A percentile compares a stretch with the other conserved stretches of the same genome.
Conservation (phyloP, 1,140 invertebrate genomes). For the Colletes latitarsis region DNA sequence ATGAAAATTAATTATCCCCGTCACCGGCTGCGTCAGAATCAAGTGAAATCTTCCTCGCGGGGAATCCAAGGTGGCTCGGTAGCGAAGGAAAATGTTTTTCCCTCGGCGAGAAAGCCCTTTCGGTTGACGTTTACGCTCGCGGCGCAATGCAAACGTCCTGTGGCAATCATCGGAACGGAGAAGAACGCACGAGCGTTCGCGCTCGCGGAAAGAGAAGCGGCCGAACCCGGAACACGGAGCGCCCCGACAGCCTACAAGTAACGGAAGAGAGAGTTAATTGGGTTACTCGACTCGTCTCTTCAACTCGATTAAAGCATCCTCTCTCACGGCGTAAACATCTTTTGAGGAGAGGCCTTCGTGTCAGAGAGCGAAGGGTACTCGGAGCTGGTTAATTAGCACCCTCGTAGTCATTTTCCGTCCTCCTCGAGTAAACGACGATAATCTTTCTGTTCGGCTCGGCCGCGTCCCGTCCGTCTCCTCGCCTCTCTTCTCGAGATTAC, state of each 20-base stretch:
- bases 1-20: conserved; percentile 39
- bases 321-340: conserved; percentile 72
- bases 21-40: conserved; percentile 25
- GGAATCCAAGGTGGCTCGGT: background rate
- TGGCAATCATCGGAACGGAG: background rate
- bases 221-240: background rate
- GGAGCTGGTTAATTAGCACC: conserved; percentile 68
- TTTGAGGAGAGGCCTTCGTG: conserved; percentile 67
- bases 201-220: conserved; percentile 12
- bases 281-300: conserved; percentile 73
- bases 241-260: conserved; percentile 50
- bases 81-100: conserved; percentile 36
- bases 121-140: conserved; percentile 52
- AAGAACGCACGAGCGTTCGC: conserved; percentile 9
- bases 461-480: background rate
- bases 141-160: conserved; percentile 24
- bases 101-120: conserved; percentile 21
- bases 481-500: background rate
- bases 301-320: conserved; percentile 74
- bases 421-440: conserved; percentile 63
- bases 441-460: conserved; percentile 41
- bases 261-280: conserved; percentile 70
- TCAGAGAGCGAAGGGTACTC: conserved; percentile 67
- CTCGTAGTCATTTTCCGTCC: conserved; percentile 66
- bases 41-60: conserved; percentile 4